phyloP scores from a whole-genome alignment of 1,140 invertebrate genomes.

The Drosophila ironensis region DNA sequence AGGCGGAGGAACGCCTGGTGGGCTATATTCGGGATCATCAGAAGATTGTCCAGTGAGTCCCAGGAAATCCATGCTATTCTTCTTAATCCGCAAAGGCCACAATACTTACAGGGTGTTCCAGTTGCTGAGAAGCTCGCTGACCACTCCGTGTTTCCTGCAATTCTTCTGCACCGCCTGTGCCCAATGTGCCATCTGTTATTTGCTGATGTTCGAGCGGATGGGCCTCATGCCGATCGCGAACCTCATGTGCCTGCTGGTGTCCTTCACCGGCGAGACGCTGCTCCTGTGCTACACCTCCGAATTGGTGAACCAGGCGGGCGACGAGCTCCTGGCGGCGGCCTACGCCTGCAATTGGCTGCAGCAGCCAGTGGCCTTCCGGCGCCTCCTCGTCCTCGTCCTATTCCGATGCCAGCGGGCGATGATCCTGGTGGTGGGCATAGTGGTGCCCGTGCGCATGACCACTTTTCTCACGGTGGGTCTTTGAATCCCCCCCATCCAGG shows the following conservation, averaged over 20 bases:
- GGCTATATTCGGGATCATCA: slow-evolving; percentile 59
- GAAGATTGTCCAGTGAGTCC: slow-evolving; percentile 37
- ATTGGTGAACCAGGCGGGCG: slow-evolving; percentile 25
- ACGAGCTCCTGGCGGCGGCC: slow-evolving; percentile 31
- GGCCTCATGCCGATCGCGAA: slow-evolving; percentile 15
- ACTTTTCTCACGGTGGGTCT: slow-evolving; percentile 51
- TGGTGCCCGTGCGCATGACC: slow-evolving; percentile 48
- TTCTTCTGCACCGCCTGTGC: slow-evolving; percentile 48
- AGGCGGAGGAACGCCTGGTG: slow-evolving; percentile 3
- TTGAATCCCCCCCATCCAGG: no score
- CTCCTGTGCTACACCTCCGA: slow-evolving; percentile 62
- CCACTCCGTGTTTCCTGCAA: slow-evolving; percentile 49
- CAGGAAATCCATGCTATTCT: not conserved
- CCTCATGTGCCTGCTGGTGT: slow-evolving; percentile 20
- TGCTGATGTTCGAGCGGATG: slow-evolving; percentile 29
- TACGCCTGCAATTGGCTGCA: slow-evolving; percentile 65
- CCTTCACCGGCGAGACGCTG: slow-evolving; percentile 42
- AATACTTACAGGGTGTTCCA: slow-evolving; percentile 29
- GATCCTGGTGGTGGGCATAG: slow-evolving; percentile 29
- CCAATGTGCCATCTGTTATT: slow-evolving; percentile 45
- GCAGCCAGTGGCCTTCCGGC: slow-evolving; percentile 42
- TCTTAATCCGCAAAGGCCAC: no score
- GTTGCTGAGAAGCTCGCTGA: slow-evolving; percentile 25
- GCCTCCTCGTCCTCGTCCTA: slow-evolving; percentile 45
- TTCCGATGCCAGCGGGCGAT: slow-evolving; percentile 39